Evolutionary conservation across 1,140 invertebrate species (phyloP).

Genomic region (Eubasilissa regina): DNA sequence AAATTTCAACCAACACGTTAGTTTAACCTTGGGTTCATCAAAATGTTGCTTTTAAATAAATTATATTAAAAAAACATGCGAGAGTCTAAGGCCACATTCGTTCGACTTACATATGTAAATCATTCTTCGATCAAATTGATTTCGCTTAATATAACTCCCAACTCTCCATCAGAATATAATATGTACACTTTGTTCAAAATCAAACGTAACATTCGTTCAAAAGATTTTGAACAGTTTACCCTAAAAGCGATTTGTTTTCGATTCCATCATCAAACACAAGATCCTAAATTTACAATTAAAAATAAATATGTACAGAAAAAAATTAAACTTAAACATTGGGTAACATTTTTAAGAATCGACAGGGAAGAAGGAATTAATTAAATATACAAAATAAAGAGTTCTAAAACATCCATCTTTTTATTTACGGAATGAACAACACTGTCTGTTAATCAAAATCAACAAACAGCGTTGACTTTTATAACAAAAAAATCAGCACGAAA

Average conservation of each 20-base stretch:
- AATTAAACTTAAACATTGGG: conserved; percentile 11
- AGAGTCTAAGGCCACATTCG: conserved; percentile 19
- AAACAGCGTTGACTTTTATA: background rate
- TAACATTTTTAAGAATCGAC: background rate
- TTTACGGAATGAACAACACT: background rate
- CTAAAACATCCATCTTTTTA: background rate
- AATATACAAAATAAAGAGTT: background rate
- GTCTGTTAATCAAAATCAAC: no score
- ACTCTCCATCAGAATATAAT: background rate
- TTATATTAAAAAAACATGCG: background rate
- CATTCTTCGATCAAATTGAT: background rate
- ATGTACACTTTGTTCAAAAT: conserved; percentile 7
- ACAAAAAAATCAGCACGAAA: background rate
- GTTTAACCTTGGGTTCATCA: conserved; percentile 4
- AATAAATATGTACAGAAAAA: background rate
- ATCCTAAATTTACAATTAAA: background rate
- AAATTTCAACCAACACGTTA: background rate
- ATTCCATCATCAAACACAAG: background rate
- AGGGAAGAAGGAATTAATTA: background rate
- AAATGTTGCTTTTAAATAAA: background rate
- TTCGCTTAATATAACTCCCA: background rate
- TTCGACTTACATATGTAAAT: background rate
- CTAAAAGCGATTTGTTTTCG: background rate
- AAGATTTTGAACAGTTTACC: background rate
- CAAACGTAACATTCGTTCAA: background rate